These are phyloP conservation scores for Standfussiana lucernea DNA, from an alignment of 2,888 invertebrate species.

Conservation along the genomic window DNA sequence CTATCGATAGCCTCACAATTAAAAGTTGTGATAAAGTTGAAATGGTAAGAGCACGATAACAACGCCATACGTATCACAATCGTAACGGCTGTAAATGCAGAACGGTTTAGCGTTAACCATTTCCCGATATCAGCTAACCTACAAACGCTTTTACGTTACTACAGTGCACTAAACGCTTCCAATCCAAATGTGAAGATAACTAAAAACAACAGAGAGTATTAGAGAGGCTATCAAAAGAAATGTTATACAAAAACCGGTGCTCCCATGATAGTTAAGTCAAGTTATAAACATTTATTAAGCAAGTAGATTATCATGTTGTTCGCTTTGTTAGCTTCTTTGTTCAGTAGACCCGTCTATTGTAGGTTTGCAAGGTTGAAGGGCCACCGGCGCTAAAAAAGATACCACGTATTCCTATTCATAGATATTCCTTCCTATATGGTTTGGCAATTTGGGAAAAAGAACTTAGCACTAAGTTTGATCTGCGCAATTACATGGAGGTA, in stretches of 20 bases:
- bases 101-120: constrained; percentile 23
- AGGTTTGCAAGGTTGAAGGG: too few species aligned
- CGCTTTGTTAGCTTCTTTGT: too few species aligned
- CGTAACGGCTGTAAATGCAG: constrained; percentile 8
- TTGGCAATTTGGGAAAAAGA: background rate
- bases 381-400: too few species aligned
- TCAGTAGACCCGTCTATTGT: background rate
- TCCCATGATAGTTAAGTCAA: too few species aligned
- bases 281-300: too few species aligned
- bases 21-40: constrained; percentile 56
- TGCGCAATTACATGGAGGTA: background rate
- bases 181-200: background rate
- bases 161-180: background rate
- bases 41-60: constrained; percentile 41
- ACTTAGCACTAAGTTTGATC: background rate
- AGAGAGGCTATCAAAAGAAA: background rate
- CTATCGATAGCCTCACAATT: constrained; percentile 56
- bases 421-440: too few species aligned
- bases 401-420: too few species aligned
- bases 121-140: constrained; percentile 33
- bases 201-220: too few species aligned
- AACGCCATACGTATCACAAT: constrained; percentile 10
- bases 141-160: constrained; percentile 22
- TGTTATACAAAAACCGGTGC: background rate
- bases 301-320: background rate